Evolutionary conservation across 2,888 invertebrate genomes (phyloP), one percentile per base, ranked within the genome.

Genomic region (Tyria jacobaeae): DNA sequence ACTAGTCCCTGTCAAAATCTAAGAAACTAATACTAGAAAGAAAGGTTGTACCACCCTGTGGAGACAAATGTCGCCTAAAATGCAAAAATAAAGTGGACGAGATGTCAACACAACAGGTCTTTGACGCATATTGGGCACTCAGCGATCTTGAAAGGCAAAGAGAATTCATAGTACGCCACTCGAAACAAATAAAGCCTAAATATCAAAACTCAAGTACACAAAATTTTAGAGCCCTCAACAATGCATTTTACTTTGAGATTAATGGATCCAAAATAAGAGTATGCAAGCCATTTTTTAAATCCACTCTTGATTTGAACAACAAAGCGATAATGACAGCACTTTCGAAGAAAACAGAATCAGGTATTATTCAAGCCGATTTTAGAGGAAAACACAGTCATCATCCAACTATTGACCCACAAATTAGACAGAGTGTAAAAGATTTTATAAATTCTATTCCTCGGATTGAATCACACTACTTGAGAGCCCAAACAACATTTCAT

Each of bases 131-230:
- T 49, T 49, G 27, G 25, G 27, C 12, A 14, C 48, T 49, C 4
- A 15, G 48, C 48, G 12, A 49, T 27, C 5, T 54, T 15, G 27
- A 44, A 27, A 44, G 47, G 41, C 54, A 54, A 14, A 54, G 54
- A 41, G 54, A 54, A 27, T 54, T 24, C n/a, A 41, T 54, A n/a
- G 27, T 44, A 25, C 37, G 39, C 14, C 41, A 54, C n/a, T 25
- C 27, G 9, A 41, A 54, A 54, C 7, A 54, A 41, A 54, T 54
- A n/a, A 41, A 54, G 15, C 41, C 41, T 41, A 54, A 54, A 41
- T 54, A 54, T 41, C 21, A 41, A n/a, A 41, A 54, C 27, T n/a
- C n/a, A 12, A 54, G 41, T 15, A 27, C 41, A n/a, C 53, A 39
- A 37, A 12, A 53, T 27, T 25, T 49, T 49, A 49, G 48, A 27